Evolutionary conservation across 2,113 vertebrate genomes (phyloP), one percentile per base, ranked within the genome.

Genomic region (Dromas ardeola): DNA sequence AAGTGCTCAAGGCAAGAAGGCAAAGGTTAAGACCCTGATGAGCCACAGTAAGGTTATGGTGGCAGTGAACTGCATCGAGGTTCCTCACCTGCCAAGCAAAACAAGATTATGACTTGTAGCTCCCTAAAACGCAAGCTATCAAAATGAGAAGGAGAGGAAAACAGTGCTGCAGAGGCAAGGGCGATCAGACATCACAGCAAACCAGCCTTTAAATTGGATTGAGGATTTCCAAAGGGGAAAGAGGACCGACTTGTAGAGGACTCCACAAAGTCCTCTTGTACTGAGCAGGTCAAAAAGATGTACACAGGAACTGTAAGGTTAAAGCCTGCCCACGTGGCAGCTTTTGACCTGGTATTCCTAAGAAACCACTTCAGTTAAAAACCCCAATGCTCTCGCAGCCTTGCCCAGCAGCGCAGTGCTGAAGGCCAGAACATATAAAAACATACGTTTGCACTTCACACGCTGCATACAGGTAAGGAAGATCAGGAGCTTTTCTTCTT

Each of bases 391-490:
- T 69, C 25, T 10, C 43, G 23, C n/a, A 80, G 83, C 53, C 43
- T 47, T 22, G 56, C 56, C 6, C 13, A 70, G 45, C 50, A 50
- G n/a, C 2, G 36, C 58, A 56, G 18, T 27, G 34, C 42, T 55
- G 27, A 53, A 43, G 45, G 47, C 27, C 36, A 65, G n/a, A 49
- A 30, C n/a, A 34, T 5, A 11, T 6, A 34, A 47, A 61, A 7
- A 2, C 36, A 4, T 0, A 4, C 0, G 0, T 47, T 32, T 34
- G 53, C 30, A 58, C 40, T 73, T 82, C 40, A 17, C 8, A 22
- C 5, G 29, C 58, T 66, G 27, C 27, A 77, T 61, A 45, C 6
- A 3, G 45, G 34, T 17, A 47, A 36, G 19, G 43, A 36, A 82
- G 23, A 47, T 17, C 15, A 49, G 58, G 21, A 77, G 71, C 20